Percentiles rank a stretch among this genome's conserved stretches.
These are phyloP conservation scores for Caenorhabditis parvicauda DNA, from an alignment of 2,888 invertebrate genomes.

Conservation along the genomic window DNA sequence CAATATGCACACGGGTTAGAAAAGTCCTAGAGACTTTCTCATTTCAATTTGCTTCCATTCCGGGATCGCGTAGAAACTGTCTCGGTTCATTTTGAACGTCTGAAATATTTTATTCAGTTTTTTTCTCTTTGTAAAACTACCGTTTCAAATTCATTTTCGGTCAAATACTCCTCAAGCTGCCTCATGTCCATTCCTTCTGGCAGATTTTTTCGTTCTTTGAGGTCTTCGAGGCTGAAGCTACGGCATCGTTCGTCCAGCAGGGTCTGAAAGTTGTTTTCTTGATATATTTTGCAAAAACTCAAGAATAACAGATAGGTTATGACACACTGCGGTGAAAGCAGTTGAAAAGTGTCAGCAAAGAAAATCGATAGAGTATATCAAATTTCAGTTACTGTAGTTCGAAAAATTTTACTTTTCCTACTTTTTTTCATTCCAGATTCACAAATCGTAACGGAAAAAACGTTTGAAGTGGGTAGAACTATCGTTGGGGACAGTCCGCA, in stretches of 20 bases:
- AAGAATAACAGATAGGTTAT: too few species aligned
- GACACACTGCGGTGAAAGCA: too few species aligned
- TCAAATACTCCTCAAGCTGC: slow-evolving; percentile 42
- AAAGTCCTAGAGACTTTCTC: too few species aligned
- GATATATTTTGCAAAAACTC: too few species aligned
- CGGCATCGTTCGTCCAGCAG: slow-evolving; percentile 40
- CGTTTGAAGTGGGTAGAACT: too few species aligned
- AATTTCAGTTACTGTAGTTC: too few species aligned
- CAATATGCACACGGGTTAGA: too few species aligned
- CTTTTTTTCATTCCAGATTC: background rate
- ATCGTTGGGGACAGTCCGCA: too few species aligned
- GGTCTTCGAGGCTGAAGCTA: slow-evolving; percentile 28
- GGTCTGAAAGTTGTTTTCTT: too few species aligned
- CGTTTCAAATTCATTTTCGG: slow-evolving; percentile 40
- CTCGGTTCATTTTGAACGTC: slow-evolving; percentile 32
- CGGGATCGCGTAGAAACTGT: slow-evolving; percentile 39
- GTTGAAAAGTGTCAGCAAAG: too few species aligned
- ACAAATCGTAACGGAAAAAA: too few species aligned
- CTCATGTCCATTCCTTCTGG: slow-evolving; percentile 48
- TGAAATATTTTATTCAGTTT: background rate
- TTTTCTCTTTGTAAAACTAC: background rate
- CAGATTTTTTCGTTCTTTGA: slow-evolving; percentile 34
- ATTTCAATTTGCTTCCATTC: slow-evolving; percentile 50
- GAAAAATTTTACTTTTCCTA: background rate
- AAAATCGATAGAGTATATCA: too few species aligned